These are phyloP conservation scores for Philonicus albiceps DNA, from an alignment of 2,888 invertebrate genomes.

Conservation along the genomic window DNA sequence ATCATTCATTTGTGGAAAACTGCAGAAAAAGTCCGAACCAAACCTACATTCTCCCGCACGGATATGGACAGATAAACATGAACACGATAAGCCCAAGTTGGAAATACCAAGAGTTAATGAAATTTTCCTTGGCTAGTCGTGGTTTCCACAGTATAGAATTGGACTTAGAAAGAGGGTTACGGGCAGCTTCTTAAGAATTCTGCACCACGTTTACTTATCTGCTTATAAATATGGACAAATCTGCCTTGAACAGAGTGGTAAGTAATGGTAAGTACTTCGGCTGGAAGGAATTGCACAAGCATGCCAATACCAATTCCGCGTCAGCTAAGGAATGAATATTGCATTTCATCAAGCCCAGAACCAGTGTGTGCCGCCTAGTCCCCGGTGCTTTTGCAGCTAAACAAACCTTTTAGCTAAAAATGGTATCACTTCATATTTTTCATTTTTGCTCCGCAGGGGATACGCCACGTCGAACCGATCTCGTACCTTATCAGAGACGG, in stretches of 20 bases:
- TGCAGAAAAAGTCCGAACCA: neutral
- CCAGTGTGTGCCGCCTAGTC: neutral
- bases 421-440: slow-evolving; percentile 4
- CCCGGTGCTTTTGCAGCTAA: neutral
- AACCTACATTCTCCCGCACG: neutral
- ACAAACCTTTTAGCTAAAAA: neutral
- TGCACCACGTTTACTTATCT: slow-evolving; percentile 11
- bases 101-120: slow-evolving; percentile 16
- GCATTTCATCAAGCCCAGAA: neutral
- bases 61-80: neutral
- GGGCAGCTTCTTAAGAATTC: slow-evolving; percentile 10
- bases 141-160: neutral
- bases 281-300: neutral
- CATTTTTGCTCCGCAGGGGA: slow-evolving; percentile 4
- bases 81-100: slow-evolving; percentile 1
- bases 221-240: slow-evolving; percentile 14
- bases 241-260: slow-evolving; percentile 8
- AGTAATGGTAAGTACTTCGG: slow-evolving; percentile 7
- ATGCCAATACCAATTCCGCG: neutral
- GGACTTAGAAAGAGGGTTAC: neutral
- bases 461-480: neutral
- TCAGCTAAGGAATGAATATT: slow-evolving; percentile 1
- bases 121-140: neutral
- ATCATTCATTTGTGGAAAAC: neutral
- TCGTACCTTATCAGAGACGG: neutral